Percentiles rank a stretch among this genome's conserved stretches.
phyloP scores from a whole-genome alignment of 2,888 invertebrate genomes.

The Cyrtodaria siliqua region DNA sequence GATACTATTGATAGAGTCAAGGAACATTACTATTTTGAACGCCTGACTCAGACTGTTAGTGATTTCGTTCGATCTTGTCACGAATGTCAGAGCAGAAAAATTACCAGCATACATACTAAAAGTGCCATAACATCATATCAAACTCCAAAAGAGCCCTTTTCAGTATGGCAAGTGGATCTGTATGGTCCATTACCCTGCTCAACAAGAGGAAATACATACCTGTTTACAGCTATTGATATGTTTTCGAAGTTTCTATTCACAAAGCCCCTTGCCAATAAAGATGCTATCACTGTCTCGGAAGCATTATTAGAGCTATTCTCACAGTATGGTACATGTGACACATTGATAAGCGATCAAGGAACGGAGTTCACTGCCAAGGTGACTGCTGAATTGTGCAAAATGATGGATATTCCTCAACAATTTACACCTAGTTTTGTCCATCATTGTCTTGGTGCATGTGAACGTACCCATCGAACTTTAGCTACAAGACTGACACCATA shows the following conservation, averaged over 20 bases:
- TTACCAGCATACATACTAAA: slow-evolving; percentile 22
- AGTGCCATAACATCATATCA: slow-evolving; percentile 43
- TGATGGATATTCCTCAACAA: too few relatives aligned
- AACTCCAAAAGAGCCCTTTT: slow-evolving; percentile 45
- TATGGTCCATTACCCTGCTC: slow-evolving; percentile 39
- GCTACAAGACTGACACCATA: slow-evolving; percentile 45
- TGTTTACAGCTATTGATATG: slow-evolving; percentile 32
- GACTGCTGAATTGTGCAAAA: slow-evolving; percentile 41
- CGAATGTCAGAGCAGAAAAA: slow-evolving; percentile 23
- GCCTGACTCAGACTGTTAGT: slow-evolving; percentile 14
- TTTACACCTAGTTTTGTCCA: too few relatives aligned
- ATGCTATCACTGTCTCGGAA: slow-evolving; percentile 22
- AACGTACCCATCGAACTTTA: slow-evolving; percentile 38
- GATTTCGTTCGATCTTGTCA: slow-evolving; percentile 42
- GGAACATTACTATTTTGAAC: slow-evolving; percentile 38
- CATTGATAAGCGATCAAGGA: too few relatives aligned
- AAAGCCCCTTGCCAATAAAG: slow-evolving; percentile 26
- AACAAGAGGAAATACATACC: slow-evolving; percentile 16
- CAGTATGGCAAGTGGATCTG: slow-evolving; percentile 59
- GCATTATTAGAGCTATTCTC: slow-evolving; percentile 20
- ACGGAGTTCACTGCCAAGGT: slow-evolving; percentile 42
- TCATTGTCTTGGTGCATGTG: slow-evolving; percentile 31
- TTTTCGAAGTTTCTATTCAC: slow-evolving; percentile 43
- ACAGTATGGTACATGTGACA: too few relatives aligned
- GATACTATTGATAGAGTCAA: slow-evolving; percentile 41